Evolutionary conservation across 1,140 invertebrate species (phyloP), one percentile per base, ranked within the genome.

Genomic region (Linepithema humile): DNA sequence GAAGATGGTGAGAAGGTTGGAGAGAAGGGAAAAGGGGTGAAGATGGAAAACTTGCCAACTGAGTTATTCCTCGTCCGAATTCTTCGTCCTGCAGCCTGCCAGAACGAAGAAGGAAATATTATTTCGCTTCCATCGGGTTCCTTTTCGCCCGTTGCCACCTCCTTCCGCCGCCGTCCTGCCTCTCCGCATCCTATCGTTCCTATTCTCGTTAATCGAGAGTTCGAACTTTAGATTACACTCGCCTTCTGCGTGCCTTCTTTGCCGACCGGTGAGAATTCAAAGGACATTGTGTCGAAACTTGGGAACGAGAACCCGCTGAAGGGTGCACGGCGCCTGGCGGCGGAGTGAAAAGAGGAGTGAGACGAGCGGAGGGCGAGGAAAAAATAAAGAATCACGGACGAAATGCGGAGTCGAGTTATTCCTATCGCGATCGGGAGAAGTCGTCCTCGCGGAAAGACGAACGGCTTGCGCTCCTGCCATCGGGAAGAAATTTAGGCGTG

Each of bases 191-290:
- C 60, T 43, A 50, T 38, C 74, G 23, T 69, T 12, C 48, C n/a
- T 67, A 60, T 70, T 83, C 84, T 88, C 83, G 87, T 88, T 89
- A 89, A 89, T 89, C 88, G 88, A 86, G 87, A 84, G 70, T 88
- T 86, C 88, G 87, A 89, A 89, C 88, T 88, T 89, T 86, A 86
- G 87, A 88, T 89, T 89, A 89, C 82, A 65, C 87, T 67, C 84
- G 84, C 38, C 86, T 70, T 80, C 84, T 40, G 83, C 73, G 57
- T 65, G 59, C 67, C 73, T 67, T 83, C 60, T 70, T 83, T 85
- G 83, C 65, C 67, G 72, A 50, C 57, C 65, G 50, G 73, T 45
- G 67, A 77, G 78, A 84, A 89, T 86, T 89, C 87, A 86, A 86
- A 89, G 75, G 82, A 78, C 84, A 86, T 89, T 89, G 80, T 82